These are phyloP conservation scores for Machaerirhynchus nigripectus DNA, from an alignment of 2,113 vertebrate genomes.

Conservation along the genomic window DNA sequence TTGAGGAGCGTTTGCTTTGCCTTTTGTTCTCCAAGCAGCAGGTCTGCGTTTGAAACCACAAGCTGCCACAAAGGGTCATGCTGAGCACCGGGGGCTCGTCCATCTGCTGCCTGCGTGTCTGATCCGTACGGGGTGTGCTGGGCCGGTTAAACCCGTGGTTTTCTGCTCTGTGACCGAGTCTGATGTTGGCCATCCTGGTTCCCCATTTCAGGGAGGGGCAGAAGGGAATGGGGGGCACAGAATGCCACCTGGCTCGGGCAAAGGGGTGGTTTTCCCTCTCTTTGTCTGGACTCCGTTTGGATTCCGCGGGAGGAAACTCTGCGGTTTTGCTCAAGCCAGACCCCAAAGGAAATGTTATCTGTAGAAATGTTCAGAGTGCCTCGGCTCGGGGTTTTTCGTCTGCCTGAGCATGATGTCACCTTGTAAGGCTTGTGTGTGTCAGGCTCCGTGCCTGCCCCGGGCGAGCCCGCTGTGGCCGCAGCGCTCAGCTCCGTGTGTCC, in stretches of 20 bases:
- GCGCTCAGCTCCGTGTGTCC: neutral
- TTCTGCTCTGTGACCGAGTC: neutral
- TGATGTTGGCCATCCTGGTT: neutral
- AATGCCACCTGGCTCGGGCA: neutral
- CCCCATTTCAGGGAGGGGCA: neutral
- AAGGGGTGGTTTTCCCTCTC: neutral
- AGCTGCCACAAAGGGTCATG: neutral
- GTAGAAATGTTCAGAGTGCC: neutral
- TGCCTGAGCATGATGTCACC: neutral
- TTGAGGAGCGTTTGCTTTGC: neutral
- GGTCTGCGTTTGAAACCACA: neutral
- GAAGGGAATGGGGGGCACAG: neutral
- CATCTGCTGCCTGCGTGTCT: neutral
- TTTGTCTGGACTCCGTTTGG: neutral
- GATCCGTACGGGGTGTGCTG: rapidly evolving
- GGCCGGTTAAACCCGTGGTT: rapidly evolving
- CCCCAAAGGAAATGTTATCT: neutral
- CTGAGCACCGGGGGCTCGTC: neutral
- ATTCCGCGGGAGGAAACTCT: neutral
- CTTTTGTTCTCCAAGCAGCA: neutral
- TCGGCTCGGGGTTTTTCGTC: neutral
- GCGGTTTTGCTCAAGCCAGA: neutral
- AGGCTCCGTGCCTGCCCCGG: rapidly evolving
- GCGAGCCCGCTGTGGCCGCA: rapidly evolving
- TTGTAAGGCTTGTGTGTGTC: neutral